Evolutionary conservation across 2,888 invertebrate species (phyloP).

Genomic region (Andricus quercusramuli): DNA sequence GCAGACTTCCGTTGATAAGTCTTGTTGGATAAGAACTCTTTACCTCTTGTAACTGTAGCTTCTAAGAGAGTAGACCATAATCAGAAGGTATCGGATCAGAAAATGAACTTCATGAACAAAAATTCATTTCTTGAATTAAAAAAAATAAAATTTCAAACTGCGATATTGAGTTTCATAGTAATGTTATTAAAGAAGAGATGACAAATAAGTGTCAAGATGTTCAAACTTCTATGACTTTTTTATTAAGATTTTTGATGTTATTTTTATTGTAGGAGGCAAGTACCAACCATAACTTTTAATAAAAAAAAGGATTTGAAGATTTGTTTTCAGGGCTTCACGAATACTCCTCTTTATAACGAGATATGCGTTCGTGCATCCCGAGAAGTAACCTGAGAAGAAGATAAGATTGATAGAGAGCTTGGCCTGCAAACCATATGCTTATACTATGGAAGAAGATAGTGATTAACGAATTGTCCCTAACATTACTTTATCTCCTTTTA

Average conservation of each 20-base stretch:
- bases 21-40: background rate
- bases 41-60: slow-evolving; percentile 18
- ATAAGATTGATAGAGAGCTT: slow-evolving; percentile 62
- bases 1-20: slow-evolving; percentile 28
- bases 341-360: slow-evolving; percentile 5
- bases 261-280: background rate
- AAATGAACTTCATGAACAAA: background rate
- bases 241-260: background rate
- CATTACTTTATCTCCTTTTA: background rate
- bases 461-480: slow-evolving; percentile 60
- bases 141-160: background rate
- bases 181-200: too few relatives aligned
- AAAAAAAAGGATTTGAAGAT: slow-evolving; percentile 3
- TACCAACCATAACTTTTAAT: background rate
- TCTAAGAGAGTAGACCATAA: background rate
- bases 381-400: slow-evolving; percentile 53
- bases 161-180: too few relatives aligned
- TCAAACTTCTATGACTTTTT: too few relatives aligned
- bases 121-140: background rate
- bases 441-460: slow-evolving; percentile 59
- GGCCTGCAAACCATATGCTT: slow-evolving; percentile 57
- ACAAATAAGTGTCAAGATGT: too few relatives aligned
- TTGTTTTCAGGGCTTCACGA: background rate
- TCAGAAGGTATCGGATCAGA: background rate
- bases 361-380: slow-evolving; percentile 18